Base-by-base conservation (phyloP, 1,140 invertebrate genomes). In the Elymnias hypermnestra region DNA sequence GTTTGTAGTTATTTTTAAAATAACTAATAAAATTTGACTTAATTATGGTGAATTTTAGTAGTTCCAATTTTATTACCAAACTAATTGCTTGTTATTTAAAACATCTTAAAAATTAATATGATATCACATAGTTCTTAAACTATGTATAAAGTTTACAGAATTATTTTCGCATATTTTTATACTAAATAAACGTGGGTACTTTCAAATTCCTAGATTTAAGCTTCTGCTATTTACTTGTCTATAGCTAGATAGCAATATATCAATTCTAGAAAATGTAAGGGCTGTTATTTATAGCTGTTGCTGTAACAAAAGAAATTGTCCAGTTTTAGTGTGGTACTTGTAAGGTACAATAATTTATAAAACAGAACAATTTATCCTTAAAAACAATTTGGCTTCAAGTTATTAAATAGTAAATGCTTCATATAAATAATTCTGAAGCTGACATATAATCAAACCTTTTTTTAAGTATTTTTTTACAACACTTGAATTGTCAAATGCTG, bases 111-210 rank as follows among this genome's bases (percentile, higher is more conserved):
- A 23, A 39, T 18, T 23, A 8, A 17, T 29, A 15, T 21, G 8
- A 40, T 25, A 10, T 21, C 17, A 25, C 39, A 19, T 29, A 25
- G 14, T 29, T 29, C 26, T 29, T 19, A 10, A 1, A 9, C 18
- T 31, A 5, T 40, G 15, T 25, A 25, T 40, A 40, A 39, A 19
- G 15, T 39, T 35, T 45, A 40, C 15, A 41, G 39, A 51, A 38
- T 39, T 52, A 33, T 28, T 45, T 52, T 40, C 44, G 44, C 40
- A 25, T 57, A 57, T 53, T 57, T 57, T 57, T 57, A 43, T 57
- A 53, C 54, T 47, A 29, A 39, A 26, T 19, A 28, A 57, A 40
- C 48, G 38, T 36, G 18, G 17, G 18, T 21, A 36, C 0, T 10
- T 36, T 36, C 33, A 36, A 36, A 36, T 36, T 36, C 8, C 13